Base-by-base conservation (phyloP, 2,888 invertebrate genomes). In the Ornithoptera priamus region DNA sequence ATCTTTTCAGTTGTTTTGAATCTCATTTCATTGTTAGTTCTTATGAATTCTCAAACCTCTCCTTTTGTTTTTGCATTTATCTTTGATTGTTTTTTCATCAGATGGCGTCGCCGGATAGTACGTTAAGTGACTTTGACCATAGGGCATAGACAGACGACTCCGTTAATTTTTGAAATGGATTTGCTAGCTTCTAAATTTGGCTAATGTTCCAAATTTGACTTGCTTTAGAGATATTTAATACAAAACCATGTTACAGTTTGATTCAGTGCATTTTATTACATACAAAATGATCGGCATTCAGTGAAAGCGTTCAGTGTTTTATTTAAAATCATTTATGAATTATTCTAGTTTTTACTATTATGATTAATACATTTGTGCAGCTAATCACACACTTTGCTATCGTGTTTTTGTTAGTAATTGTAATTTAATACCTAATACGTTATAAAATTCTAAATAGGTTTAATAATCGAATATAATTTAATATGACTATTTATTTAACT, bases 301-400 rank as follows among this genome's bases (percentile, higher is more conserved):
- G 8, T 53, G n/a, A 53, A 53, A 53, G 53, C 6, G n/a, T n/a
- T n/a, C n/a, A n/a, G 18, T 18, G 8, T 53, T 53, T 53, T 53
- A 6, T 53, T n/a, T 53, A n/a, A n/a, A 53, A 53, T 53, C 1
- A n/a, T 7, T 53, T 53, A n/a, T n/a, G n/a, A n/a, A 53, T 53
- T 53, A 53, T 53, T 53, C 6, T 6, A 53, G 10, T 53, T 53
- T n/a, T 53, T 53, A 7, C 7, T n/a, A n/a, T 53, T 53, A 5
- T 53, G n/a, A n/a, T 53, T 53, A n/a, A 53, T 53, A 53, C n/a
- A 18, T 53, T 53, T n/a, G 53, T n/a, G n/a, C 53, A 53, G n/a
- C n/a, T 53, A n/a, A 53, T n/a, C 18, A 18, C 6, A 6, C 18
- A 7, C 18, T n/a, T 4, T 53, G 5, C 6, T 53, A 18, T 4